Conservation (phyloP, 2,797 vertebrate genomes). For the Garrulus glandarius region DNA sequence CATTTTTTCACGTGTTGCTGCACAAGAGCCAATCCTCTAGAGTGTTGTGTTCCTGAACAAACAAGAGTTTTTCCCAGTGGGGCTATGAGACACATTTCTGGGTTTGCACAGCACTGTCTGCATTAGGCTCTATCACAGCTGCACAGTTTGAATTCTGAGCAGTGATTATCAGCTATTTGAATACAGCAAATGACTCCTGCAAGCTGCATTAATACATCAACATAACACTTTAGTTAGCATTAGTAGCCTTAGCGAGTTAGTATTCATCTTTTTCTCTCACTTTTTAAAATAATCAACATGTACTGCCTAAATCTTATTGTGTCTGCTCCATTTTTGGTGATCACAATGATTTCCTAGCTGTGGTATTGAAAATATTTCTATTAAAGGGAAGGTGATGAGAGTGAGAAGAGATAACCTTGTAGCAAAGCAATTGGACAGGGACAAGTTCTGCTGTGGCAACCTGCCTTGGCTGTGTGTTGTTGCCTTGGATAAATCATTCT, state of each 20-base stretch:
- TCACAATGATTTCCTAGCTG: neutral
- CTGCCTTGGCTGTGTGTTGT: neutral
- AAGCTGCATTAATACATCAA: neutral
- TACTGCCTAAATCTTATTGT: neutral
- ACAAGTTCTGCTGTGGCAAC: neutral
- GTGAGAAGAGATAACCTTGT: neutral
- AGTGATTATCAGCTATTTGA: conserved; percentile 22
- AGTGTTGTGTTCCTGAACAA: neutral
- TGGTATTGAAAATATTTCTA: neutral
- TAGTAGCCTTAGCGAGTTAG: neutral
- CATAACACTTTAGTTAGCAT: neutral
- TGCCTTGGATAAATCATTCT: neutral
- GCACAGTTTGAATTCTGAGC: conserved; percentile 41
- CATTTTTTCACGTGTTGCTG: neutral
- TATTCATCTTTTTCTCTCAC: neutral
- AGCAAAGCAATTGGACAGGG: neutral
- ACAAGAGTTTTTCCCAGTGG: neutral
- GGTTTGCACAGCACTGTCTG: neutral
- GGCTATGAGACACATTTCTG: neutral
- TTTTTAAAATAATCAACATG: neutral
- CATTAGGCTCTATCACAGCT: neutral
- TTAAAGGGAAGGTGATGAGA: neutral
- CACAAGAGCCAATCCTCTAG: neutral
- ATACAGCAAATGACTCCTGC: neutral
- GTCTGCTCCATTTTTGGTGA: neutral